phyloP scores from a whole-genome alignment of 2,888 invertebrate species.

The Folsomia manolachei region DNA sequence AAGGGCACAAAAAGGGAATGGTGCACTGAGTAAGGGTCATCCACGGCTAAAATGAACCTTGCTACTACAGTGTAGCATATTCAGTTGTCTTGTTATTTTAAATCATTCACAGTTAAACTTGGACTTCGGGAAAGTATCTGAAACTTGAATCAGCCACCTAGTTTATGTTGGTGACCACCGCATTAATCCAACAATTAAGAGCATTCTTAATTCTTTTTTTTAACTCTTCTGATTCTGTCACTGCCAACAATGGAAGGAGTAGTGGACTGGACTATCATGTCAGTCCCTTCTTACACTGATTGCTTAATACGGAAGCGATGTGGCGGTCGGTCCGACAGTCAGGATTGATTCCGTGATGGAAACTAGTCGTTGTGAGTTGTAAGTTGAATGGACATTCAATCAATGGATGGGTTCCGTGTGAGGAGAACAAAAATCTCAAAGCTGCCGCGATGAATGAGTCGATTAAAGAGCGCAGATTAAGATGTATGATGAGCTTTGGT shows the following conservation, averaged over 20 bases:
- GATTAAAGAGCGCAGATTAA: slow-evolving; percentile 3
- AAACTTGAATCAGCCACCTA: no score
- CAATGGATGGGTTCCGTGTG: not conserved
- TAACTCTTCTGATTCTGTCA: not conserved
- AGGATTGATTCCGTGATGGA: not conserved
- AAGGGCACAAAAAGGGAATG: not conserved
- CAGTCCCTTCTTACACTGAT: not conserved
- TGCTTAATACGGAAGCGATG: not conserved
- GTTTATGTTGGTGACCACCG: no score
- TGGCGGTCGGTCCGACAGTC: no score
- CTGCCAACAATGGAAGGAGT: not conserved
- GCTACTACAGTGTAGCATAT: no score
- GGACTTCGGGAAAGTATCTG: no score
- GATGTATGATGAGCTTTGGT: not conserved
- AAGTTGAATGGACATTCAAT: not conserved
- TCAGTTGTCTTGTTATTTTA: no score
- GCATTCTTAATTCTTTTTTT: no score
- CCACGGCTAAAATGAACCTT: no score
- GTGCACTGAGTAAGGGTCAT: no score
- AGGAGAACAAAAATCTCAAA: not conserved
- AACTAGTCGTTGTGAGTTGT: not conserved
- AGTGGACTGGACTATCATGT: not conserved
- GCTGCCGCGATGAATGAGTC: slow-evolving; percentile 10
- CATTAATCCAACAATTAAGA: no score
- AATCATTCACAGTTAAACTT: no score